Base-by-base conservation (phyloP, 1,140 invertebrate genomes). In the Drosophila lowei region DNA sequence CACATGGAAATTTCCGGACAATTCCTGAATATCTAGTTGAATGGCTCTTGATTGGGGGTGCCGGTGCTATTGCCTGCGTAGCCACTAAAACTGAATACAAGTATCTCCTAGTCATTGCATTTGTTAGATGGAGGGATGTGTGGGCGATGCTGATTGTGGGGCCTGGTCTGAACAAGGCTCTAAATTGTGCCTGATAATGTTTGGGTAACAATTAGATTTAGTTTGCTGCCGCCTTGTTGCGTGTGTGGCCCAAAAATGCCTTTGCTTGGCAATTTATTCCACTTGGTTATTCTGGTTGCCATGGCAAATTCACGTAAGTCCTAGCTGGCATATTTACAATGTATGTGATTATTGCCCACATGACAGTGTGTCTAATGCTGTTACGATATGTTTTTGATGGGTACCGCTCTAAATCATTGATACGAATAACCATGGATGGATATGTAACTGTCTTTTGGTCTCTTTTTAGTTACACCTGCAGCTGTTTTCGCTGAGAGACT, bases 111-210 rank as follows among this genome's bases (percentile, higher is more conserved):
- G 34, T 38, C 11, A 13, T 13, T 38, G 34, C 11, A 38, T 13
- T 13, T 13, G 34, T 13, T 38, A 5, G 28, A 5, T 25, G 4
- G 0, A 5, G 7, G 28, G 34, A 4, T 1, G 34, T 5, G 34
- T 38, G 34, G 34, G 0, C 1, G 34, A 3, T 2, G 30, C 18
- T 18, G 18, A 18, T 18, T 8, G 34, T 38, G 34, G 34, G 34
- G 11, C 3, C 34, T 30, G 8, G 28, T 30, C 28, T 8, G 9
- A 9, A 11, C 9, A 34, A 34, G 30, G 30, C 9, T 34, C 34
- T 68, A 18, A 38, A 68, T 68, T 68, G n/a, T 57, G 46, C 54
- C 50, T 68, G 66, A 70, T 48, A 67, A 67, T 68, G 50, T 57
- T 56, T 57, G 34, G 52, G 8, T 7, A 49, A 50, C 18, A 25